Evolutionary conservation across 92 coral and sea anemone species (phyloP).

Genomic region (Virgularia gustaviana): DNA sequence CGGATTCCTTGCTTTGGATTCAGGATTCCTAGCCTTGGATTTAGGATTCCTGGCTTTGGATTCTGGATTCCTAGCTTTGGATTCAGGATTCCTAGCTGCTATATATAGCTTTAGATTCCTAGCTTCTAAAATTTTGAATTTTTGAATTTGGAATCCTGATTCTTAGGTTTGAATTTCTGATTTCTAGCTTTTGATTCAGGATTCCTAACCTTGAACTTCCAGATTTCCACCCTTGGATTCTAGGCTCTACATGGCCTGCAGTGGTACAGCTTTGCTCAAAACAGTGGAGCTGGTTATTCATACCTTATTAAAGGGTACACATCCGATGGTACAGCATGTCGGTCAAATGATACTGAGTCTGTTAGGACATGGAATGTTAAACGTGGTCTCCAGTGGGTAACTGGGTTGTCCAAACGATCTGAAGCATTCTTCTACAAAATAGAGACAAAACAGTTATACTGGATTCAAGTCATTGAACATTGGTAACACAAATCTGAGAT

Average conservation of each 20-base stretch:
- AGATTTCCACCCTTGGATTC: not conserved
- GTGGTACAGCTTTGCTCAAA: not conserved
- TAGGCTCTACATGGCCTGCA: not conserved
- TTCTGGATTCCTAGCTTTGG: too few species aligned
- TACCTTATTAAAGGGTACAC: constrained; percentile 74
- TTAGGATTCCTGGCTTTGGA: too few species aligned
- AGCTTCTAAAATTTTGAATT: too few species aligned
- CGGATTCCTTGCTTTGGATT: too few species aligned
- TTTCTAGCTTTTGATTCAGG: too few species aligned
- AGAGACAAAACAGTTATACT: not conserved
- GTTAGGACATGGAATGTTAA: constrained; percentile 72
- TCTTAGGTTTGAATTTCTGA: too few species aligned
- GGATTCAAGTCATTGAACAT: not conserved
- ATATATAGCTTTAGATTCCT: too few species aligned
- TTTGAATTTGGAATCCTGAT: too few species aligned
- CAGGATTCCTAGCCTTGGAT: too few species aligned
- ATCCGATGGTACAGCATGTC: constrained; percentile 83
- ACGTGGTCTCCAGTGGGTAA: constrained; percentile 84
- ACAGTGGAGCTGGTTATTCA: not conserved
- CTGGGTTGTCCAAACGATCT: constrained; percentile 49
- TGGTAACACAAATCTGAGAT: not conserved
- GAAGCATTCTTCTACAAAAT: constrained; percentile 47
- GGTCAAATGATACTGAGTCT: constrained; percentile 76
- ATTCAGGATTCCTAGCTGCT: too few species aligned
- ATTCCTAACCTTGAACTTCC: too few species aligned